These are phyloP conservation scores for Microtus obscurus DNA, from an alignment of 2,797 vertebrate species.

Conservation along the genomic window DNA sequence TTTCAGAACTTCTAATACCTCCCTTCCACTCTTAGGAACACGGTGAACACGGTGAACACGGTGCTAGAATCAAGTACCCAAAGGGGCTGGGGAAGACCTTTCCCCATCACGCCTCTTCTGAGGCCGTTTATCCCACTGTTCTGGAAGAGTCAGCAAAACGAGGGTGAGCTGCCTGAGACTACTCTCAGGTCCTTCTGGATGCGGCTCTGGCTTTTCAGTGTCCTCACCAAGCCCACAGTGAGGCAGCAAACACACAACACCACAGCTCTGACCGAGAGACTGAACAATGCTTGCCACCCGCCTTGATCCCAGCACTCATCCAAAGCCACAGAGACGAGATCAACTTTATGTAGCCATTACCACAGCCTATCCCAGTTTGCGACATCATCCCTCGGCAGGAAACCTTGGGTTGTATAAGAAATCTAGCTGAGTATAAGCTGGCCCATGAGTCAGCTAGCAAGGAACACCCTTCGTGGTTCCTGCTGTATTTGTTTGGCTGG, in stretches of 20 bases:
- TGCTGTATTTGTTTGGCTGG: not conserved
- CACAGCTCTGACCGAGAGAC: not conserved
- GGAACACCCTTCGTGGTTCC: not conserved
- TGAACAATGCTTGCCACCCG: no score
- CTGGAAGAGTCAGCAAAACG: not conserved
- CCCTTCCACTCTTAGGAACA: not conserved
- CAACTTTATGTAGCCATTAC: not conserved
- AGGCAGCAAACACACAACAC: not conserved
- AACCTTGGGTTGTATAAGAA: not conserved
- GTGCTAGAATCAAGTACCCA: conserved; percentile 4
- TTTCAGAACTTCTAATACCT: conserved; percentile 5
- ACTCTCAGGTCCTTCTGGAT: not conserved
- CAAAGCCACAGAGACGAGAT: not conserved
- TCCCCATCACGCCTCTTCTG: not conserved
- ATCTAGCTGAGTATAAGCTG: not conserved
- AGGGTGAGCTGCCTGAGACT: not conserved
- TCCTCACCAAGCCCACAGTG: not conserved
- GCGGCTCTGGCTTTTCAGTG: not conserved
- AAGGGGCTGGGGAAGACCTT: not conserved
- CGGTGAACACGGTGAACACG: no score
- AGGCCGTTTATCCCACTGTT: not conserved
- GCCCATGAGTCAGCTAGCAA: not conserved
- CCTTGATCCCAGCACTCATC: not conserved
- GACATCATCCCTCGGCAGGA: not conserved
- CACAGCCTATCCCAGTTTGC: not conserved